Evolutionary conservation across 2,113 vertebrate species (phyloP).

Genomic region (Corythoichthys haematopterus): DNA sequence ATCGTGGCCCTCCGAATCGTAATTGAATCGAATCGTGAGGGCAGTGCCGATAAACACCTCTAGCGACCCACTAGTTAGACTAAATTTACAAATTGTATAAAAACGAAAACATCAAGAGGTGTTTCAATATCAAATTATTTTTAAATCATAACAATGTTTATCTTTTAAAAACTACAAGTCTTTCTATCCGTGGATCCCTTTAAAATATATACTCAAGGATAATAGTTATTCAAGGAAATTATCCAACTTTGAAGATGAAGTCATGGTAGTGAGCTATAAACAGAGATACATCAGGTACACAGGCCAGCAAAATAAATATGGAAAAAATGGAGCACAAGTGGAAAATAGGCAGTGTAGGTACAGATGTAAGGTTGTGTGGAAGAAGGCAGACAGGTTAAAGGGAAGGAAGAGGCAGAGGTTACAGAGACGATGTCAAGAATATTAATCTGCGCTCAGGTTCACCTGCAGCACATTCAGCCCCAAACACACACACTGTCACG

Average conservation of each 20-base stretch:
- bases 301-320: background rate
- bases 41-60: no score
- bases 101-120: no score
- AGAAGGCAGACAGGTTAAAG: slow-evolving; percentile 32
- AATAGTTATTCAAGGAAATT: no score
- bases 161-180: no score
- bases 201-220: no score
- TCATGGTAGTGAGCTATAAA: background rate
- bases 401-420: slow-evolving; percentile 40
- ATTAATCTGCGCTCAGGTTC: slow-evolving; percentile 59
- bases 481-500: slow-evolving; percentile 56
- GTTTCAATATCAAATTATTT: no score
- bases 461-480: slow-evolving; percentile 60
- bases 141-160: no score
- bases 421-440: slow-evolving; percentile 62
- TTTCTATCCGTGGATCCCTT: no score
- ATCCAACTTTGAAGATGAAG: background rate
- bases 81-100: no score
- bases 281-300: background rate
- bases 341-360: slow-evolving; percentile 21
- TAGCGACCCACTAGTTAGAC: no score
- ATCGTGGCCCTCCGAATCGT: no score
- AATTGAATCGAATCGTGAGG: no score
- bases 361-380: slow-evolving; percentile 14
- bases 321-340: slow-evolving; percentile 6